Base-by-base conservation (phyloP, 1,140 invertebrate genomes). In the Oncopeltus fasciatus region DNA sequence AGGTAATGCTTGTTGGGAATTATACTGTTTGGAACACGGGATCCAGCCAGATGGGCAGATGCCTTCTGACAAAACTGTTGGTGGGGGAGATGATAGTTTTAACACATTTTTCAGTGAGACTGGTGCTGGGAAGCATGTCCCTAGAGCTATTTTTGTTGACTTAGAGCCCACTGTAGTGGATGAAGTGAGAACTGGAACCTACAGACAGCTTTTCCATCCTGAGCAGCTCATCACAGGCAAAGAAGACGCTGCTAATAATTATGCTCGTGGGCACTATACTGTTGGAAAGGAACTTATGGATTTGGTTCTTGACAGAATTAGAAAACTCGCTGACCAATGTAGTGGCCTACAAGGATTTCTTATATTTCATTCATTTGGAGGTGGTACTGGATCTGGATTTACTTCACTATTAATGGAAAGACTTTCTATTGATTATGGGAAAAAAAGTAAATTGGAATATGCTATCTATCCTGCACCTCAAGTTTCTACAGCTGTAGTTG, bases 241-340 rank as follows among this genome's bases (percentile, higher is more conserved):
- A 57, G 84, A 88, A 71, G 84, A 86, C 68, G 84, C 84, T 2
- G 82, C 82, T 0, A 90, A 89, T 71, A 90, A 90, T 74, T 88
- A 87, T 69, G 87, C 87, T 9, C 75, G 75, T 87, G 90, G 90
- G 59, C 89, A 92, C 75, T 93, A 93, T 78, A 93, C 90, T 63
- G 88, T 92, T 70, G 90, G 90, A 29, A 92, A 89, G 75, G 90
- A 90, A 75, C 85, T 89, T 68, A 84, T 92, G 8, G 87, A 90
- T 67, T 70, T 86, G 18, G 88, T 90, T 2, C 70, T 90, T 62
- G 88, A 91, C 71, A 75, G 78, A 26, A 80, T 90, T 62, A 78
- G 87, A 49, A 88, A 90, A 74, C 74, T 90, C 60, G 85, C 88
- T 16, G 90, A 93, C 71, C 84, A 88, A 69, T 91, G 88, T 71